Evolutionary conservation across 2,113 vertebrate genomes (phyloP).

Genomic region (Cyanocitta stelleri): DNA sequence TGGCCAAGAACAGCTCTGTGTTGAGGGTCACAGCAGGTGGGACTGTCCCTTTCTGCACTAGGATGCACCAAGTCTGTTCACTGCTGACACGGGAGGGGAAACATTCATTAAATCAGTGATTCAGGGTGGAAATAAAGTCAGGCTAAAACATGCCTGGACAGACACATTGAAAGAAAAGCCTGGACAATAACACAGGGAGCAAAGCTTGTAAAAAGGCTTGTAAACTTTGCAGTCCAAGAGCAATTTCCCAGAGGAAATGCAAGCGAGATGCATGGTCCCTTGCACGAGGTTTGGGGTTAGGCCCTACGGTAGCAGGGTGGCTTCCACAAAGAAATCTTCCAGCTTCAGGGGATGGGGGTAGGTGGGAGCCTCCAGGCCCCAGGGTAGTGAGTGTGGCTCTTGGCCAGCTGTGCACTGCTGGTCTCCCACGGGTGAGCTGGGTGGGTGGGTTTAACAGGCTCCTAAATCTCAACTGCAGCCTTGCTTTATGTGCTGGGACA

Average conservation of each 20-base stretch:
- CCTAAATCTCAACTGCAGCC: not conserved
- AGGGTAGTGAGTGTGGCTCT: not conserved
- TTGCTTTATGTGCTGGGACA: not conserved
- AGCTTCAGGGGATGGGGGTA: not conserved
- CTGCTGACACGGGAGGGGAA: not conserved
- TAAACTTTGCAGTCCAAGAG: slow-evolving; percentile 50
- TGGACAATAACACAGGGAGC: slow-evolving; percentile 8
- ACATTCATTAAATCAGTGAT: not conserved
- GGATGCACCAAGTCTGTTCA: slow-evolving; percentile 19
- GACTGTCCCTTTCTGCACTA: not conserved
- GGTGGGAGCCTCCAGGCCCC: not conserved
- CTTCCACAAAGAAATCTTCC: not conserved
- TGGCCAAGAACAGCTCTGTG: not conserved
- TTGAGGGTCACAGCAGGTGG: not conserved
- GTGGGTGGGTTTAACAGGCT: not conserved
- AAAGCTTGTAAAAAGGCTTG: slow-evolving; percentile 60
- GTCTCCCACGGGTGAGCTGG: not conserved
- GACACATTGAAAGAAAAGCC: slow-evolving; percentile 7
- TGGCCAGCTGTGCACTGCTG: not conserved
- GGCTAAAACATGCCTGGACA: slow-evolving; percentile 40
- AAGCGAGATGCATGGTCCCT: slow-evolving; percentile 42
- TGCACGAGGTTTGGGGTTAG: not conserved
- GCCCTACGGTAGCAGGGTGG: not conserved
- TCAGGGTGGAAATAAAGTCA: slow-evolving; percentile 1
- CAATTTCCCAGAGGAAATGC: slow-evolving; percentile 20